Percentiles rank a stretch among this genome's conserved stretches.
phyloP scores from a whole-genome alignment of 2,113 vertebrate genomes.

The Prietella phreatophila region DNA sequence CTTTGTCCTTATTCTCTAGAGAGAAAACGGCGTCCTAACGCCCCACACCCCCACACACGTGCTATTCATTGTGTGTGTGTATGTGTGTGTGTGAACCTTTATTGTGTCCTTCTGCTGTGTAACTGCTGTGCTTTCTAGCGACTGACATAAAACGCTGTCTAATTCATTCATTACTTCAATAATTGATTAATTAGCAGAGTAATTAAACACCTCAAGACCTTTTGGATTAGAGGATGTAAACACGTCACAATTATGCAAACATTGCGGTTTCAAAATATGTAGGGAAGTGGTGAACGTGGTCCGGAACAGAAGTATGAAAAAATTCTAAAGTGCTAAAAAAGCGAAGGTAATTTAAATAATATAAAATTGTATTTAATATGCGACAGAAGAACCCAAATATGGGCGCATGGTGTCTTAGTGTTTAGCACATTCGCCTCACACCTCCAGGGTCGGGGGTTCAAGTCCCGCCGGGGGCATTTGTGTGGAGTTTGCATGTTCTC shows the following conservation, averaged over 20 bases:
- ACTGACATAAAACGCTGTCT: not conserved
- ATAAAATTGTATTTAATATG: not conserved
- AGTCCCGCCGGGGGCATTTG: too few relatives aligned
- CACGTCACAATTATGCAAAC: not conserved
- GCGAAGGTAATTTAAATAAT: not conserved
- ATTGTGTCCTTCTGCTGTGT: not conserved
- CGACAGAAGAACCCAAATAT: too few relatives aligned
- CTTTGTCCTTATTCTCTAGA: conserved; percentile 53
- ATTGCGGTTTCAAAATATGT: not conserved
- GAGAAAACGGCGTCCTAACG: conserved; percentile 58
- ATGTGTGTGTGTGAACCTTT: not conserved
- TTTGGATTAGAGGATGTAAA: not conserved
- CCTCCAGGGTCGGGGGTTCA: too few relatives aligned
- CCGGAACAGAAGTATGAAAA: not conserved
- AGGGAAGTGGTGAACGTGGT: not conserved
- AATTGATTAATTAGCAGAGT: not conserved
- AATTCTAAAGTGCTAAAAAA: not conserved
- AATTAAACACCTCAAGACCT: not conserved
- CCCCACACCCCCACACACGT: conserved; percentile 31
- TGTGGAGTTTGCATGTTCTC: too few relatives aligned
- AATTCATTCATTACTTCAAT: not conserved
- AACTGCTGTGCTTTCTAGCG: not conserved
- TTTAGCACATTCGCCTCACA: too few relatives aligned
- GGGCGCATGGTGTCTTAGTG: too few relatives aligned
- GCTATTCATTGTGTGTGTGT: not conserved